phyloP scores from a whole-genome alignment of 1,140 invertebrate species.

The Drosophila mojavensis region DNA sequence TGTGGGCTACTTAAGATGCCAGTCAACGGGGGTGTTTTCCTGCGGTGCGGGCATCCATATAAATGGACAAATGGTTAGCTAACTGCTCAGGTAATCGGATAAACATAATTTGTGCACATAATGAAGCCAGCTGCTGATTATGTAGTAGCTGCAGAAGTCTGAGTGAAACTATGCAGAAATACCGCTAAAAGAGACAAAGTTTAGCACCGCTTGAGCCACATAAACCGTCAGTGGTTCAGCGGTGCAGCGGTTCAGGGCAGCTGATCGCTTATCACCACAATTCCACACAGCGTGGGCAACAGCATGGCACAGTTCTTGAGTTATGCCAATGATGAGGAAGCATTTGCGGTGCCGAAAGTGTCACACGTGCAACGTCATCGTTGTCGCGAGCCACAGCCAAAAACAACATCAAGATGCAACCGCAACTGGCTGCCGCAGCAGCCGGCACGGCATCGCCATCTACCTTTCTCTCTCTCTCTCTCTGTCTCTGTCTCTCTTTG shows the following conservation, averaged over 20 bases:
- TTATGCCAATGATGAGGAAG: slow-evolving; percentile 72
- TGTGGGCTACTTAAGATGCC: slow-evolving; percentile 57
- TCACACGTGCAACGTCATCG: slow-evolving; percentile 70
- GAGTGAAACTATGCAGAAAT: slow-evolving; percentile 44
- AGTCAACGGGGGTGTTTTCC: slow-evolving; percentile 40
- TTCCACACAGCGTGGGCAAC: slow-evolving; percentile 35
- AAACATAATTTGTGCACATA: slow-evolving; percentile 70
- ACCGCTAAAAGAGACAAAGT: slow-evolving; percentile 1
- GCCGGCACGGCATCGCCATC: not conserved
- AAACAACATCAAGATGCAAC: slow-evolving; percentile 9
- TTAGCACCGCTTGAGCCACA: slow-evolving; percentile 33
- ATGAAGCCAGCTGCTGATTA: slow-evolving; percentile 38
- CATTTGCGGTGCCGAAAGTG: slow-evolving; percentile 60
- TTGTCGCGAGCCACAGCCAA: slow-evolving; percentile 61
- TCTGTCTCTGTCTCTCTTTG: not conserved
- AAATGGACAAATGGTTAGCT: slow-evolving; percentile 47
- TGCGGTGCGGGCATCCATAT: slow-evolving; percentile 41
- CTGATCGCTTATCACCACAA: slow-evolving; percentile 66
- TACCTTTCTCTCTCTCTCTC: not conserved
- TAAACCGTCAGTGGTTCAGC: slow-evolving; percentile 45
- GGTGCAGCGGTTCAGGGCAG: slow-evolving; percentile 44
- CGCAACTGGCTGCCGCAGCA: not conserved
- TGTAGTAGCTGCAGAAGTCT: not conserved
- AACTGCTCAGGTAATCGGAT: slow-evolving; percentile 70
- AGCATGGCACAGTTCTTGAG: slow-evolving; percentile 35